These are phyloP conservation scores for Artibeus lituratus DNA, from an alignment of 2,797 vertebrate species.

Conservation along the genomic window DNA sequence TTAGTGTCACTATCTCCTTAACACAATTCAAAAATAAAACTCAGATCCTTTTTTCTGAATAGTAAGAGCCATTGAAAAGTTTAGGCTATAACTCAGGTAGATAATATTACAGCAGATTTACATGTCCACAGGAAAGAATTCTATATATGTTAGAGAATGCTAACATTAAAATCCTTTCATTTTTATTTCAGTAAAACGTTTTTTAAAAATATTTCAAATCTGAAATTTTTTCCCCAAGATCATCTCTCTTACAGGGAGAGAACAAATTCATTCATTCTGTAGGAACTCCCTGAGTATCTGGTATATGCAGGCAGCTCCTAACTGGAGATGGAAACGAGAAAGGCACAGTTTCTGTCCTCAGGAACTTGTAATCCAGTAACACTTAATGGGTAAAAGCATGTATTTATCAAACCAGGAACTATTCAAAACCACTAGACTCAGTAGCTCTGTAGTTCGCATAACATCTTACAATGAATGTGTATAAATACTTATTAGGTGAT, in stretches of 20 bases:
- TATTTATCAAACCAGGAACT: background rate
- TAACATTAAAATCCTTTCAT: background rate
- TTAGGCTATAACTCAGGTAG: background rate
- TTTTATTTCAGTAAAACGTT: background rate
- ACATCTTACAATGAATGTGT: background rate
- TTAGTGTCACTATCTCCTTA: background rate
- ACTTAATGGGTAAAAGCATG: background rate
- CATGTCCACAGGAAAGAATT: background rate
- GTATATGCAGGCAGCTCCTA: background rate
- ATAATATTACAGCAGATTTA: background rate
- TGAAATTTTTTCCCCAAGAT: background rate
- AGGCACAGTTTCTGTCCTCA: background rate
- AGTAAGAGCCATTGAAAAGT: background rate
- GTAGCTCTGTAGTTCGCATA: background rate
- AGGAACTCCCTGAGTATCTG: background rate
- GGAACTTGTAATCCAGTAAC: background rate
- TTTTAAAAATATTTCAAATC: slow-evolving; percentile 2
- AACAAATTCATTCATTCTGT: background rate
- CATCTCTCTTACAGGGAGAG: background rate
- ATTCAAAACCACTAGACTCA: background rate
- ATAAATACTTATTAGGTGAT: background rate
- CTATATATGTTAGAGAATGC: background rate
- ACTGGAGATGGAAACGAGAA: background rate
- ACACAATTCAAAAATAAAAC: background rate
- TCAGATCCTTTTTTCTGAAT: background rate